Evolutionary conservation across 1,140 invertebrate species (phyloP).

Genomic region (Phymastichus coffea): DNA sequence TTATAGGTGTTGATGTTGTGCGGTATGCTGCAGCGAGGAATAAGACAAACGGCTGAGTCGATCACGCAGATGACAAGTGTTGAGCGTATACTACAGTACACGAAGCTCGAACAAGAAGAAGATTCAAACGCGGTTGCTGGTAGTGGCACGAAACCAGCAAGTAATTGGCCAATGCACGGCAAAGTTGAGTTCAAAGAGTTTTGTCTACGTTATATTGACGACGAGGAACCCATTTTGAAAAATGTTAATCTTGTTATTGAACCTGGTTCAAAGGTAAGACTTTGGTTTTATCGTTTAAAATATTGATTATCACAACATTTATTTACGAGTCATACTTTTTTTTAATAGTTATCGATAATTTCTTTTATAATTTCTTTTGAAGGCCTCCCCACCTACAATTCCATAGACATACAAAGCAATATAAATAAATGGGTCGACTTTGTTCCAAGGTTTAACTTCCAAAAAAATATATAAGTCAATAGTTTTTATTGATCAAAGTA

Average conservation of each 20-base stretch:
- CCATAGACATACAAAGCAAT: no score
- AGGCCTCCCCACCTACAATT: no score
- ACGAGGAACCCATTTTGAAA: conserved; percentile 68
- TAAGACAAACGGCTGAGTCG: conserved; percentile 79
- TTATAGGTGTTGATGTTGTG: conserved; percentile 61
- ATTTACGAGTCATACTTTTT: no score
- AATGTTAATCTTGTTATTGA: conserved; percentile 69
- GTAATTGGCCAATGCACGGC: conserved; percentile 67
- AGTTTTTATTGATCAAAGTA: no score
- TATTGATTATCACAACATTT: no score
- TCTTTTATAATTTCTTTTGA: no score
- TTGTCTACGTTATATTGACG: conserved; percentile 64
- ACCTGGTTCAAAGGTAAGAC: conserved; percentile 73
- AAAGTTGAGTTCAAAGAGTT: conserved; percentile 56
- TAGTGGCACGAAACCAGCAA: conserved; percentile 57
- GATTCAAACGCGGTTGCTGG: conserved; percentile 37
- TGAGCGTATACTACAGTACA: conserved; percentile 77
- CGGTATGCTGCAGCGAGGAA: conserved; percentile 83
- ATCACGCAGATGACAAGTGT: conserved; percentile 86
- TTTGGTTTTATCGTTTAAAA: no score
- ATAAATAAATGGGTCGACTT: no score
- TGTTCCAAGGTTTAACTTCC: no score
- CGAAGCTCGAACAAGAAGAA: conserved; percentile 64
- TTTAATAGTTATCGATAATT: no score
- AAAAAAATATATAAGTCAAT: no score